These are phyloP conservation scores for Tetramorium alpestre DNA, from an alignment of 1,140 invertebrate genomes.

Conservation along the genomic window DNA sequence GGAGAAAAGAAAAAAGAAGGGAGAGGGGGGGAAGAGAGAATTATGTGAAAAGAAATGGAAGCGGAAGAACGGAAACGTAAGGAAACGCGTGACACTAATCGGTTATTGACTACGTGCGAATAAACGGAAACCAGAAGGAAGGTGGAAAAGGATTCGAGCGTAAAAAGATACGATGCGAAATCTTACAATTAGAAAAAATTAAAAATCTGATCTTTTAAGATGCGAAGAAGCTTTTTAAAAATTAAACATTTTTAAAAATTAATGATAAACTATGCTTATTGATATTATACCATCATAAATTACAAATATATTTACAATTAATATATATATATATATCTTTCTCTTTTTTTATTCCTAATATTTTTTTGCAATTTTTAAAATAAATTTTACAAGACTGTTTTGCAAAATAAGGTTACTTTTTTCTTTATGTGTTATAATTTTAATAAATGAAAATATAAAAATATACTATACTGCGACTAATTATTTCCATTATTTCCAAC, in stretches of 20 bases:
- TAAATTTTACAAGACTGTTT: not conserved
- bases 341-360: not conserved
- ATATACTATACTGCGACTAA: not conserved
- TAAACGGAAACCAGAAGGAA: not conserved
- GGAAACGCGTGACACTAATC: conserved; percentile 16
- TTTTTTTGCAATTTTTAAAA: not conserved
- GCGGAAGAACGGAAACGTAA: not conserved
- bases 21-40: not conserved
- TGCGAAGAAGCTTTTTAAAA: not conserved
- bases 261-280: not conserved
- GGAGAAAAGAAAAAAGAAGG: too few relatives aligned
- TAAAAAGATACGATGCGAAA: conserved; percentile 19
- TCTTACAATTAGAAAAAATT: not conserved
- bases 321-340: not conserved
- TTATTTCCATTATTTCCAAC: not conserved
- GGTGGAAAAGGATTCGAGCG: not conserved
- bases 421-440: not conserved
- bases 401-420: too few relatives aligned
- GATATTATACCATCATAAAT: not conserved
- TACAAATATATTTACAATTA: not conserved
- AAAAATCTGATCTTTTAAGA: not conserved
- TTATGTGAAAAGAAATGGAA: conserved; percentile 6
- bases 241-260: not conserved
- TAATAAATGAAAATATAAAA: not conserved
- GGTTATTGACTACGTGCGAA: not conserved